Conservation (phyloP, 2,113 vertebrate species). For the Brevimyrus niger region DNA sequence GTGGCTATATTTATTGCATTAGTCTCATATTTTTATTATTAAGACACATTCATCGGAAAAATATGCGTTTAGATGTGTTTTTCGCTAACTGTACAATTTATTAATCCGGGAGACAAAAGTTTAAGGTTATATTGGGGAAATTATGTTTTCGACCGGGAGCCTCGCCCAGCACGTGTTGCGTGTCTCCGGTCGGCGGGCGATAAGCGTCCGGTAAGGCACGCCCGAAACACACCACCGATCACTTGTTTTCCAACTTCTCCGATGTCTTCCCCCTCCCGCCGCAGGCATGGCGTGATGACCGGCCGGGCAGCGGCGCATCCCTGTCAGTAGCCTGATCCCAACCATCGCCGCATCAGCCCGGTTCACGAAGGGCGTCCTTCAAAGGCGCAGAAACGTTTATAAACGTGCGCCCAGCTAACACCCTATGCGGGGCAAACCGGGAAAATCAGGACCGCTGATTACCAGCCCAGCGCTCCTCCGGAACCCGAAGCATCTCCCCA, state of each 20-base stretch:
- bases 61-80: neutral
- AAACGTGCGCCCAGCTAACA: neutral
- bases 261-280: neutral
- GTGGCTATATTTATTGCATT: neutral
- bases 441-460: neutral
- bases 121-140: neutral
- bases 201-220: neutral
- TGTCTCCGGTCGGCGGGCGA: neutral
- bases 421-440: neutral
- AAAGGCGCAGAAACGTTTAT: neutral
- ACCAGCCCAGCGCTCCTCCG: neutral
- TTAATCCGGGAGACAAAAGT: neutral
- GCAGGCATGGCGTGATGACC: neutral
- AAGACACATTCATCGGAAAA: neutral
- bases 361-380: neutral
- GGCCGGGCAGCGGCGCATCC: neutral
- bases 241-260: slow-evolving; percentile 1
- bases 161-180: neutral
- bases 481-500: neutral
- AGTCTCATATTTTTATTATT: neutral
- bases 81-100: neutral
- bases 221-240: neutral
- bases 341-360: neutral
- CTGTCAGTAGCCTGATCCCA: neutral
- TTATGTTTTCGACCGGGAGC: neutral